These are phyloP conservation scores for Xestia c-nigrum DNA, from an alignment of 2,888 invertebrate species.

Conservation along the genomic window DNA sequence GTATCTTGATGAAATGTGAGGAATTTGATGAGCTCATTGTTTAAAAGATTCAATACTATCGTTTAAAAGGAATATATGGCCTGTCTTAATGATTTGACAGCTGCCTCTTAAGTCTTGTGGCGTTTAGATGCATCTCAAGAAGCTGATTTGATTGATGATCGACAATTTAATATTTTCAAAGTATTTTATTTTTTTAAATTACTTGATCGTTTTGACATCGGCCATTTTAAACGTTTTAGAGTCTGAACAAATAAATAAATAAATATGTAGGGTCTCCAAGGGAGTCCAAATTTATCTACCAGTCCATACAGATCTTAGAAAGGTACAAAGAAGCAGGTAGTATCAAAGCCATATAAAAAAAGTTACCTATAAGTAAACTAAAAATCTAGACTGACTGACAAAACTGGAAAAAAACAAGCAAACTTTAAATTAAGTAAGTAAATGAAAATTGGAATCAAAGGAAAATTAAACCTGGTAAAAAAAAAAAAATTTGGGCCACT, in stretches of 20 bases:
- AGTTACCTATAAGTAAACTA: no score
- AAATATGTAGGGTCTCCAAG: no score
- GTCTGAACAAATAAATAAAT: no score
- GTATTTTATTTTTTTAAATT: slow-evolving; percentile 5
- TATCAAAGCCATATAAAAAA: not conserved
- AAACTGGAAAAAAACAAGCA: no score
- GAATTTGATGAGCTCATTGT: slow-evolving; percentile 45
- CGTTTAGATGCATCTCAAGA: slow-evolving; percentile 22
- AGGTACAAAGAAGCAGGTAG: no score
- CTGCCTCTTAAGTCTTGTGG: slow-evolving; percentile 35
- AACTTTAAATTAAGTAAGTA: no score
- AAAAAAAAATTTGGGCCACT: no score
- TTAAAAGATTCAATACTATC: slow-evolving; percentile 4
- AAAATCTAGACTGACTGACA: no score
- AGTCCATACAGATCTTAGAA: no score
- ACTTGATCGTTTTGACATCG: not conserved
- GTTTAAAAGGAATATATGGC: slow-evolving; percentile 16
- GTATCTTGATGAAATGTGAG: not conserved
- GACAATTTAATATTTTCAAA: slow-evolving; percentile 32
- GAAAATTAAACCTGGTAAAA: no score
- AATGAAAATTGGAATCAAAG: no score
- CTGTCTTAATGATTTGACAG: slow-evolving; percentile 47
- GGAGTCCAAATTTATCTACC: not conserved
- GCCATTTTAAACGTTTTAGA: not conserved
- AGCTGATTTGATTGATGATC: slow-evolving; percentile 37